Base-by-base conservation (phyloP, 2,113 vertebrate species). In the Bucco capensis region DNA sequence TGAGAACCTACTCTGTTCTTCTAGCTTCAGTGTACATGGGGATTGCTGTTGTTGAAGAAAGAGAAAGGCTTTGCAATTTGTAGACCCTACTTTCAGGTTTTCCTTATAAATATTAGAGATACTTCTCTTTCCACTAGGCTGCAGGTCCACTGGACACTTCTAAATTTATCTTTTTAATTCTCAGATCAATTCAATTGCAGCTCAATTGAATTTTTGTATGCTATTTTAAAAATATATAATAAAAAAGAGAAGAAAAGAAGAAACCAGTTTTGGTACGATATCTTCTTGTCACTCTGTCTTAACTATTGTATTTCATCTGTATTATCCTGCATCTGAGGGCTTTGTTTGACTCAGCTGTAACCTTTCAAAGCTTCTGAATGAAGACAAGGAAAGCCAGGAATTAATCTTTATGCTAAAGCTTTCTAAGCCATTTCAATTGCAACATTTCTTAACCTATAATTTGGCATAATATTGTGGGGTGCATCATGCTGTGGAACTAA, bases 391-490 rank as follows among this genome's bases (percentile, higher is more conserved):
- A 92, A 95, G 53, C 78, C 84, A 81, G 83, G 76, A 88, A 95
- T 90, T 96, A 95, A 96, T 91, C 87, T 91, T 80, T 91, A 80
- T 83, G 74, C 74, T 93, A 78, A 89, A 90, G 79, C 86, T 91
- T 96, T 89, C 87, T 30, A 88, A 95, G 78, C 76, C 84, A 73
- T 95, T 96, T 92, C 91, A 90, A 61, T 40, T 81, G 76, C 91
- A 91, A 83, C 82, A 80, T 92, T 92, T 89, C 88, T 94, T 92
- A 96, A 89, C 96, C 93, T 95, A 92, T 93, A 96, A 96, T 95
- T 96, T 95, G 82, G 67, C 73, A 87, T 93, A 92, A 92, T 96
- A 93, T 86, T 94, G 83, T 89, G 79, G 87, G 77, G 92, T 86
- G 79, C 57, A 40, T 91, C 96, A 92, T 73, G 91, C 94, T 96